These are phyloP conservation scores for Antheraea pernyi DNA, from an alignment of 1,140 invertebrate genomes.

Conservation along the genomic window DNA sequence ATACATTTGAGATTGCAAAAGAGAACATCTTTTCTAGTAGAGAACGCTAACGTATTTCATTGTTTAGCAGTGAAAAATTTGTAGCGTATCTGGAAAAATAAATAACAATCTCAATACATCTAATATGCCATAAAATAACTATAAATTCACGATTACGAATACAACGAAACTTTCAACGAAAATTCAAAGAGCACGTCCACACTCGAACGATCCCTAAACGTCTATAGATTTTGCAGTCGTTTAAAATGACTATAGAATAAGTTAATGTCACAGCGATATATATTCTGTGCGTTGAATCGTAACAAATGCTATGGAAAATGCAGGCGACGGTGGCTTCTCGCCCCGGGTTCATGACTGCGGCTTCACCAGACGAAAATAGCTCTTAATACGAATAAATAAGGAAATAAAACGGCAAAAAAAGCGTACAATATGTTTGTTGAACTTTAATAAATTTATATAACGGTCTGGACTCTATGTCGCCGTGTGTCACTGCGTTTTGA, in stretches of 20 bases:
- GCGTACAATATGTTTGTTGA: neutral
- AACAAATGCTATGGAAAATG: constrained; percentile 4
- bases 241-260: neutral
- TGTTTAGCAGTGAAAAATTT: too few relatives aligned
- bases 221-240: neutral
- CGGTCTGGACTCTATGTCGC: neutral
- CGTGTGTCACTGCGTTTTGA: neutral
- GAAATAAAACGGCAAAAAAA: neutral
- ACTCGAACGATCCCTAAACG: neutral
- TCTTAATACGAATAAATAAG: neutral
- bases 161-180: neutral
- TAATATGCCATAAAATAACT: neutral
- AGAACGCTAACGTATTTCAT: too few relatives aligned
- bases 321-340: neutral
- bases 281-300: neutral
- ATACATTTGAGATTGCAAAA: too few relatives aligned
- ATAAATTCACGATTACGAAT: neutral
- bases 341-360: neutral
- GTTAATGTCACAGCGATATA: constrained; percentile 1
- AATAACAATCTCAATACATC: too few relatives aligned
- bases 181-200: neutral
- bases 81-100: too few relatives aligned
- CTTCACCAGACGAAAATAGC: neutral
- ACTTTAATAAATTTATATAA: neutral
- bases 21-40: too few relatives aligned